phyloP scores from a whole-genome alignment of 2,113 vertebrate genomes.

The Rhinolophus sinicus region DNA sequence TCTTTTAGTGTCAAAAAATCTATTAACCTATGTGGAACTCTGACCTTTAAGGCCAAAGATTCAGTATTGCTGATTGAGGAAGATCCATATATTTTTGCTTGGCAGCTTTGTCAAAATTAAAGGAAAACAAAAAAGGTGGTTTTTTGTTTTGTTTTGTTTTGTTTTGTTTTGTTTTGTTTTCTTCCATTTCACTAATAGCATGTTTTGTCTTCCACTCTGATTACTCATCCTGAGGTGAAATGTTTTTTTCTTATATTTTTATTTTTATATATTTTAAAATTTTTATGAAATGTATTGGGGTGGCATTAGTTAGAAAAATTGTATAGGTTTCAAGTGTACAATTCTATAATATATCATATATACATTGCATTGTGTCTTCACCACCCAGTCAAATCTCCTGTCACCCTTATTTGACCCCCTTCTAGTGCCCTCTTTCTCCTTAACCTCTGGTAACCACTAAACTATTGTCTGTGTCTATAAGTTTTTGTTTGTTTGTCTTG shows the following conservation, averaged over 20 bases:
- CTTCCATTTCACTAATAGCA: background rate
- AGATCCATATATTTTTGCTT: conserved; percentile 35
- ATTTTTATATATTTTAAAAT: too few relatives aligned
- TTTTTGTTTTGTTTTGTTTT: background rate
- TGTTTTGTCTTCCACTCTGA: background rate
- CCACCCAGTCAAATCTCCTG: too few relatives aligned
- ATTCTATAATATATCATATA: too few relatives aligned
- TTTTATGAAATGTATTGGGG: too few relatives aligned
- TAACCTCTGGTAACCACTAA: too few relatives aligned
- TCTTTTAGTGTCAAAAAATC: conserved; percentile 66
- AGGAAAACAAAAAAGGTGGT: background rate
- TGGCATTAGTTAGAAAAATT: too few relatives aligned
- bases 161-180: background rate
- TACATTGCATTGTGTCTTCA: too few relatives aligned
- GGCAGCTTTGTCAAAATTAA: background rate
- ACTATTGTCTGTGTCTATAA: too few relatives aligned
- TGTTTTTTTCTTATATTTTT: background rate
- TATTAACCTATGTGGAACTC: conserved; percentile 51
- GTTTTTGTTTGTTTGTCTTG: too few relatives aligned
- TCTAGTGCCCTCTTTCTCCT: too few relatives aligned
- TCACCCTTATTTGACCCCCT: too few relatives aligned
- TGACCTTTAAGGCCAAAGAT: conserved; percentile 45
- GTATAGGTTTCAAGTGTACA: too few relatives aligned
- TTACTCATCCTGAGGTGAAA: background rate
- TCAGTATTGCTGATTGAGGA: conserved; percentile 31